A percentile compares a stretch with the other conserved stretches of the same genome.
phyloP scores from a whole-genome alignment of 2,113 vertebrate species.

The Ptilorrhoa leucosticta region DNA sequence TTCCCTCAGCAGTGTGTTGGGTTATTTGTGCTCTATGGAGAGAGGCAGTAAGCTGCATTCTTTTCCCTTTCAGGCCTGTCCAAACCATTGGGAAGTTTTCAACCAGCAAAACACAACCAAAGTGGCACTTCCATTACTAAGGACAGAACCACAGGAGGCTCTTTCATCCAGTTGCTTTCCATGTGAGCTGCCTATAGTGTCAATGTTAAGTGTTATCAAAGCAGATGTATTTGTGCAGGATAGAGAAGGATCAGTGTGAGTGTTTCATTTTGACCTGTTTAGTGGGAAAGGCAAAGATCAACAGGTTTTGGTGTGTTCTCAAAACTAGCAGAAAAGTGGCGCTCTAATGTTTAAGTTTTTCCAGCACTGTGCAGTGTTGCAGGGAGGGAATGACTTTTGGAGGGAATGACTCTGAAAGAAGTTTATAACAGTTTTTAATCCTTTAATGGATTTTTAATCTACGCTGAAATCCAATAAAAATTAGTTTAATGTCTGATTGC shows the following conservation, averaged over 20 bases:
- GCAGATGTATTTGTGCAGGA: background rate
- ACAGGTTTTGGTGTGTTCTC: background rate
- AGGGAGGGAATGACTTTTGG: background rate
- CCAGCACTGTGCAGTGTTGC: background rate
- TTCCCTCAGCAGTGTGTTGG: background rate
- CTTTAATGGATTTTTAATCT: slow-evolving; percentile 28
- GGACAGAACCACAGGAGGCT: background rate
- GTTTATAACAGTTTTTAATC: slow-evolving; percentile 6
- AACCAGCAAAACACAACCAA: background rate
- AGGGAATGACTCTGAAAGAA: background rate
- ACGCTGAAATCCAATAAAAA: background rate
- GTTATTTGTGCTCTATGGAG: background rate
- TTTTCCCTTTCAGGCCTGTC: background rate
- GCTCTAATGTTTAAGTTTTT: background rate
- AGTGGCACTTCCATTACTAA: background rate
- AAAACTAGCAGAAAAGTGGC: background rate
- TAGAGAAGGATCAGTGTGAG: background rate
- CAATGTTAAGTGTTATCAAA: background rate
- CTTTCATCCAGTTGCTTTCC: background rate
- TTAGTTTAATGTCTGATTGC: background rate
- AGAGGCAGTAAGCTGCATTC: background rate
- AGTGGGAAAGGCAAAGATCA: background rate
- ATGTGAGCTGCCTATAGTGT: background rate
- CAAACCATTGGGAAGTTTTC: background rate
- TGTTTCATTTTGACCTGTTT: background rate